Evolutionary conservation across 2,113 vertebrate genomes (phyloP).

Genomic region (Eira barbara): DNA sequence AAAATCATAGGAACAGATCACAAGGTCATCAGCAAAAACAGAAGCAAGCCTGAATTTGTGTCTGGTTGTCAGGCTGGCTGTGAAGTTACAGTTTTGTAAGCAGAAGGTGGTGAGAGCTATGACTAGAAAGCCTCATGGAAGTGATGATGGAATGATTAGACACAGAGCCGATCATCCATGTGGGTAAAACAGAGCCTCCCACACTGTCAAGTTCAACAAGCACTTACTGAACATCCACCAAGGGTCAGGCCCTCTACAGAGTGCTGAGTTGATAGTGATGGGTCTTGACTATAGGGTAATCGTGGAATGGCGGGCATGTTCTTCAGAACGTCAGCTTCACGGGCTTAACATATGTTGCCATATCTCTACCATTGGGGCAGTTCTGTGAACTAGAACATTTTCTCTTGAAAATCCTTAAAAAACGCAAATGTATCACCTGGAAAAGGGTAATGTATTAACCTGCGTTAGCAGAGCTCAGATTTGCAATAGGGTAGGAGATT

Average conservation of each 20-base stretch:
- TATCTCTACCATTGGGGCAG: neutral
- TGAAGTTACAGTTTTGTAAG: neutral
- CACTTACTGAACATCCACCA: neutral
- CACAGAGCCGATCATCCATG: neutral
- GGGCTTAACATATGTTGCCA: neutral
- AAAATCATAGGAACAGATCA: neutral
- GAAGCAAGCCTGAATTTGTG: neutral
- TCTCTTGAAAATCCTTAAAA: neutral
- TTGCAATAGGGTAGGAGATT: neutral
- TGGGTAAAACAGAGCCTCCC: neutral
- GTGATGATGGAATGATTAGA: neutral
- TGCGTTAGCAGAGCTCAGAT: neutral
- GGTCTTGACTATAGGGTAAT: neutral
- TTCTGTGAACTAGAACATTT: neutral
- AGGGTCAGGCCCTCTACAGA: neutral
- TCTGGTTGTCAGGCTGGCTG: neutral
- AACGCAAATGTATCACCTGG: neutral
- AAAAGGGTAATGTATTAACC: neutral
- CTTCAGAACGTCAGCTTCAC: neutral
- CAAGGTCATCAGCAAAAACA: neutral
- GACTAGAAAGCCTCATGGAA: neutral
- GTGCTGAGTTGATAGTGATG: neutral
- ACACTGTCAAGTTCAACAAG: neutral
- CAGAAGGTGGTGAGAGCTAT: neutral
- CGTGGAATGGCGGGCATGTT: neutral